A percentile compares a stretch with the other conserved stretches of the same genome.
Conservation (phyloP, 35 echinoderm and acorn worm species). For the Holothuria glaberrima region DNA sequence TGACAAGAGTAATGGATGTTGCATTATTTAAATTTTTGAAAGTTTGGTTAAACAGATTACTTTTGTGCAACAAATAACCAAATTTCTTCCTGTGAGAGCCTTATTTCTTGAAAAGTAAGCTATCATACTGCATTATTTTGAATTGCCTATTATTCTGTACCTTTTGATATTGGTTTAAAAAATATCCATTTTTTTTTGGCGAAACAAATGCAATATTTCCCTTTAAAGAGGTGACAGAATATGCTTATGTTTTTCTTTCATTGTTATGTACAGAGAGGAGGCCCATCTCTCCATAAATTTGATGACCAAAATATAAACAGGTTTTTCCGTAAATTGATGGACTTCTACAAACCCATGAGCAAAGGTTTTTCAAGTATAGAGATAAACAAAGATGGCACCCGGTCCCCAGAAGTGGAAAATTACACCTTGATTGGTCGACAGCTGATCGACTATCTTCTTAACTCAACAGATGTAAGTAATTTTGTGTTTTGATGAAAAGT, state of each 20-base stretch:
- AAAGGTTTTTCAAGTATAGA: constrained; percentile 75
- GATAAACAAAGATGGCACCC: constrained; percentile 54
- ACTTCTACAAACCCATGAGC: constrained; percentile 91
- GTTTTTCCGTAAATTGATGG: constrained; percentile 82
- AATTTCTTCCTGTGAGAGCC: too few relatives aligned
- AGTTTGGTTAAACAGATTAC: too few relatives aligned
- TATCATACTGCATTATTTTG: too few relatives aligned
- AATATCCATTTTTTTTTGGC: background rate
- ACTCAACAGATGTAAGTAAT: constrained; percentile 74
- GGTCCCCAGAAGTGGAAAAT: constrained; percentile 61
- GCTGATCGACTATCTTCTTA: constrained; percentile 76
- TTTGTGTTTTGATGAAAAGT: too few relatives aligned
- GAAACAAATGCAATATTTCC: too few relatives aligned
- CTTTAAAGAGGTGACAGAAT: too few relatives aligned
- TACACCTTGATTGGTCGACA: constrained; percentile 85
- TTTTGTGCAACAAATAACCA: too few relatives aligned
- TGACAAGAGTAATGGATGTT: too few relatives aligned
- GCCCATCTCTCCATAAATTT: constrained; percentile 71
- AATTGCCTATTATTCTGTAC: too few relatives aligned
- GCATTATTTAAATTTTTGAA: too few relatives aligned
- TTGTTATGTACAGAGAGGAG: constrained; percentile 65
- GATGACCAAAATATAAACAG: constrained; percentile 87
- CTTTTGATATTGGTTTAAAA: background rate
- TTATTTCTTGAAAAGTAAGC: too few relatives aligned
- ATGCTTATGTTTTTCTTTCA: background rate